phyloP scores from a whole-genome alignment of 2,888 invertebrate genomes.

The Melanostoma scalare region DNA sequence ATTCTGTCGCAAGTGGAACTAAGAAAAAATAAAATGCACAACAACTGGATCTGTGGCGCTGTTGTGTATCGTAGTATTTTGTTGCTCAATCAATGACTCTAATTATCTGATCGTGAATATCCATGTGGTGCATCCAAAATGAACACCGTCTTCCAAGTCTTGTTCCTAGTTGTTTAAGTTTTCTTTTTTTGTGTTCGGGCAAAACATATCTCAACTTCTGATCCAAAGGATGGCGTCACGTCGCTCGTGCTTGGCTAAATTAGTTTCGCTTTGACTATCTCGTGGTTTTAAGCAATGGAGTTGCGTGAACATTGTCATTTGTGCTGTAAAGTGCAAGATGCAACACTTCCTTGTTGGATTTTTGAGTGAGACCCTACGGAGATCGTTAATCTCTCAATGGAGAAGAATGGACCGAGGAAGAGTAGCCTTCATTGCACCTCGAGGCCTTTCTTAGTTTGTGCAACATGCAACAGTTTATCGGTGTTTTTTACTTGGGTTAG shows the following conservation, averaged over 20 bases:
- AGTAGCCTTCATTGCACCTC: too few species aligned
- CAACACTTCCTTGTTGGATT: conserved; percentile 38
- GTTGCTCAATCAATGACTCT: conserved; percentile 65
- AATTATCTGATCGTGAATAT: conserved; percentile 69
- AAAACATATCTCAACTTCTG: conserved; percentile 53
- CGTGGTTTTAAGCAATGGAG: conserved; percentile 20
- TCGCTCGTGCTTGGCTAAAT: not conserved
- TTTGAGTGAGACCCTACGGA: not conserved
- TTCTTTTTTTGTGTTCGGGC: not conserved
- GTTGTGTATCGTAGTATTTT: conserved; percentile 36
- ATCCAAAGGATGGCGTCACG: conserved; percentile 31
- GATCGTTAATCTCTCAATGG: too few species aligned
- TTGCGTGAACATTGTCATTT: conserved; percentile 56
- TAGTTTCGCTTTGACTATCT: conserved; percentile 15
- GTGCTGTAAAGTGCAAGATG: conserved; percentile 30
- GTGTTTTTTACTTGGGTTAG: too few species aligned
- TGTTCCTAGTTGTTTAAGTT: conserved; percentile 1
- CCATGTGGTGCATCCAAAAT: conserved; percentile 29
- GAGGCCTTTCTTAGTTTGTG: too few species aligned
- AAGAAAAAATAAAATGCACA: not conserved
- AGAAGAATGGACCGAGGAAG: too few species aligned
- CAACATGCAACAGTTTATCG: too few species aligned
- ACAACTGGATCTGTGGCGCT: conserved; percentile 56
- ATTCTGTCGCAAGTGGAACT: conserved; percentile 6
- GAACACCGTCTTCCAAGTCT: not conserved